Percentiles rank a stretch among this genome's conserved stretches.
These are phyloP conservation scores for Sardina pilchardus DNA, from an alignment of 2,113 vertebrate genomes.

Conservation along the genomic window DNA sequence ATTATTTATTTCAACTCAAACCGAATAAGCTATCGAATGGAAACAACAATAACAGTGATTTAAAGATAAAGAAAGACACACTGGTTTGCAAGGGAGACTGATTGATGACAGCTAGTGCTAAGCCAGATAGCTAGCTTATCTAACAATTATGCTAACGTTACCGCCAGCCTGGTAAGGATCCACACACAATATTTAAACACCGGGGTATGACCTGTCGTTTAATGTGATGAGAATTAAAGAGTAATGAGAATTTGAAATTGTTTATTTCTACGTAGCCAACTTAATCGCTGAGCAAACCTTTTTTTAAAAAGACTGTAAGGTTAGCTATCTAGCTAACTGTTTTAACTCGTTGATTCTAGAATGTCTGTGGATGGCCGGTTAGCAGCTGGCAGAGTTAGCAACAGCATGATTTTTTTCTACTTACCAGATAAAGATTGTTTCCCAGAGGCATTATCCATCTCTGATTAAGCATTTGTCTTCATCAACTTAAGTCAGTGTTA, in stretches of 20 bases:
- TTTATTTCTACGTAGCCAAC: background rate
- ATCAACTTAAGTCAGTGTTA: background rate
- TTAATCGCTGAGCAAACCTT: background rate
- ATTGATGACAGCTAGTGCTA: no score
- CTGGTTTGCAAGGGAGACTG: no score
- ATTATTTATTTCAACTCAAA: no score
- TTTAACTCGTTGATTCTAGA: background rate
- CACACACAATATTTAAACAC: background rate
- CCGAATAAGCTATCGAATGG: no score
- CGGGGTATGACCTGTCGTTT: background rate
- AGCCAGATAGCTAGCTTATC: no score
- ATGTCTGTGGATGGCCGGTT: background rate
- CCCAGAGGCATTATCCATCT: background rate
- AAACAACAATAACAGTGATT: no score
- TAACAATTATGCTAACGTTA: background rate
- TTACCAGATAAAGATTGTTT: background rate
- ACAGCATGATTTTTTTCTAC: background rate
- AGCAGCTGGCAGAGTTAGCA: background rate
- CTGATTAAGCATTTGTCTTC: background rate
- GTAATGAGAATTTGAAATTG: background rate
- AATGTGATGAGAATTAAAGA: no score
- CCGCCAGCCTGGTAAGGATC: background rate
- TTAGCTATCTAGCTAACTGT: background rate
- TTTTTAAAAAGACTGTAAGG: background rate
- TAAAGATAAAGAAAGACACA: no score